Base-by-base conservation (phyloP, 2,888 invertebrate genomes). In the Drosophila ezoana region DNA sequence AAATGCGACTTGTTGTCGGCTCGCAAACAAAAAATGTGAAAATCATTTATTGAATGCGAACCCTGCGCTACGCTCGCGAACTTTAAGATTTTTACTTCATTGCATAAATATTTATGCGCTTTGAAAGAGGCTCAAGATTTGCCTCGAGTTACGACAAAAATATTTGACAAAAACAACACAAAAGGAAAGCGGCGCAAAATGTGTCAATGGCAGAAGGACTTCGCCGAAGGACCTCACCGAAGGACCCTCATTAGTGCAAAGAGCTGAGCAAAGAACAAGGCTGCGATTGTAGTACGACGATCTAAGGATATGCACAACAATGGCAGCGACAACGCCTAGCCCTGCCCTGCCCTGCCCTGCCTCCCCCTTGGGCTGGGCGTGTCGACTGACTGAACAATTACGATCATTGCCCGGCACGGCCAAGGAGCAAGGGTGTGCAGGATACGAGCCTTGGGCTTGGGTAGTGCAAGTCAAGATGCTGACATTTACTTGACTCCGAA, bases 31-130 rank as follows among this genome's bases (percentile, higher is more conserved):
- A 56, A 38, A 56, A 38, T 44, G 20, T 16, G 1, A 16, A 48
- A 47, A 59, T 38, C 76, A 44, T 60, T 41, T 13, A 41, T 37
- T 16, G 28, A 44, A 33, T 40, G 28, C 18, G 35, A 37, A 48
- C 11, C 8, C 45, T 20, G 33, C 44, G 53, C 40, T 40, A 4
- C 14, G 18, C 9, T 5, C 40, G 18, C 18, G 20, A 76, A 64
- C 60, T 64, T 69, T 62, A 53, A 48, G 65, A 57, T 71, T 79
- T 79, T 87, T 87, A 81, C 67, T 79, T 87, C 87, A 87, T 72
- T 87, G 85, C 85, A 76, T 83, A 83, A 83, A 83, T 83, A 83
- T 83, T 83, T 83, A 79, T 85, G 87, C 87, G 86, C 79, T 69
- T 87, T 85, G 71, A 66, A 66, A 81, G 76, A 68, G 67, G 81